A percentile compares a stretch with the other conserved stretches of the same genome.
These are phyloP conservation scores for Zapus hudsonius DNA, from an alignment of 2,113 vertebrate species.

Conservation along the genomic window DNA sequence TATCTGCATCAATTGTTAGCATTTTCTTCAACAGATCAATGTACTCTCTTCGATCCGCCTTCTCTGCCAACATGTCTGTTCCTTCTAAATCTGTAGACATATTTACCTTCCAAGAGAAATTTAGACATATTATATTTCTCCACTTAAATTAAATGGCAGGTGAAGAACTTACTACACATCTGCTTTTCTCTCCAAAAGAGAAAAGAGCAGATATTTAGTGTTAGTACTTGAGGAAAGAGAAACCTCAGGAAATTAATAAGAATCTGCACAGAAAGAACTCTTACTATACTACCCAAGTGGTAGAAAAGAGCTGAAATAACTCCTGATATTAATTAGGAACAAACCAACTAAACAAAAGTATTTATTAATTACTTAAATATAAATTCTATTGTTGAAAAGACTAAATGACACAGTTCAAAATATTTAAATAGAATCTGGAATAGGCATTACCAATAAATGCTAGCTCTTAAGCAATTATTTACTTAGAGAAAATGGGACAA, in stretches of 20 bases:
- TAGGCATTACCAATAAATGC: slow-evolving; percentile 20
- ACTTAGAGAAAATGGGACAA: slow-evolving; percentile 37
- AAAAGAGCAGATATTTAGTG: background rate
- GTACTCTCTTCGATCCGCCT: slow-evolving; percentile 97
- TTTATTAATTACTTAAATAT: slow-evolving; percentile 21
- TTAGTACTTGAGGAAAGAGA: background rate
- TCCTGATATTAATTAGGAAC: slow-evolving; percentile 31
- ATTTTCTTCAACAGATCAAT: slow-evolving; percentile 99
- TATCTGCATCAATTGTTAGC: slow-evolving; percentile 98
- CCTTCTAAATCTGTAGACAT: slow-evolving; percentile 98
- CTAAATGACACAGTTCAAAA: slow-evolving; percentile 20
- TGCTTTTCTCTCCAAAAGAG: background rate
- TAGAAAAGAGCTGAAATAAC: slow-evolving; percentile 39
- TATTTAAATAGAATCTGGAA: slow-evolving; percentile 24
- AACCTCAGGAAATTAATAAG: slow-evolving; percentile 14
- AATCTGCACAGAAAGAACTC: slow-evolving; percentile 40
- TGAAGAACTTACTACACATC: background rate
- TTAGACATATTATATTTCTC: slow-evolving; percentile 16
- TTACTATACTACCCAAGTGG: slow-evolving; percentile 4
- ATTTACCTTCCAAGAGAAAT: slow-evolving; percentile 91
- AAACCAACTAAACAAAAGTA: slow-evolving; percentile 39
- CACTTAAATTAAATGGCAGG: slow-evolving; percentile 29
- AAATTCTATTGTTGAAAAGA: slow-evolving; percentile 57
- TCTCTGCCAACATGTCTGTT: slow-evolving; percentile 98
- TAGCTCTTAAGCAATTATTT: slow-evolving; percentile 1